Evolutionary conservation across 2,888 invertebrate species (phyloP).

Genomic region (Erynnis tages): DNA sequence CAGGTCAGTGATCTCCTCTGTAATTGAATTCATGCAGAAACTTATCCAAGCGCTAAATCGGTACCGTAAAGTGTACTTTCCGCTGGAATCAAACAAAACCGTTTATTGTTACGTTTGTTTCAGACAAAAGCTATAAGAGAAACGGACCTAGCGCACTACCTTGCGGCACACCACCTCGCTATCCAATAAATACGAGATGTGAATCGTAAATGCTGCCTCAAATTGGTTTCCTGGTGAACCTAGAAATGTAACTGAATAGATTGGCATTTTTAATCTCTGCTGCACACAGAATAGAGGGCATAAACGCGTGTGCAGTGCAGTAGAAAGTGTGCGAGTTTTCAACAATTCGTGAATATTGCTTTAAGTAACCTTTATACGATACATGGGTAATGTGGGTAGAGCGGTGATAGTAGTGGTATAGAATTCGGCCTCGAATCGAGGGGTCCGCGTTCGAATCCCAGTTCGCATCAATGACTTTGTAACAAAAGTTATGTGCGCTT

Average conservation of each 20-base stretch:
- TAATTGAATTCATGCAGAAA: conserved; percentile 69
- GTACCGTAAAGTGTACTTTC: conserved; percentile 54
- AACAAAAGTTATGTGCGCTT: too few species aligned
- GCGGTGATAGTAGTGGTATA: too few species aligned
- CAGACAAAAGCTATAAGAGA: conserved; percentile 40
- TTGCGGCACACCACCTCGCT: conserved; percentile 39
- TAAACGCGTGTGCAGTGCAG: conserved; percentile 22
- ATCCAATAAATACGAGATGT: conserved; percentile 39
- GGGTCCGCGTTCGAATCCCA: too few species aligned
- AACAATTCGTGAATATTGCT: conserved; percentile 26
- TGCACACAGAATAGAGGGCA: conserved; percentile 24
- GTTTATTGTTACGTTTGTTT: conserved; percentile 46
- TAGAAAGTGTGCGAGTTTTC: conserved; percentile 26
- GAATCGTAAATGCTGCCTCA: conserved; percentile 41
- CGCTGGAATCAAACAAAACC: conserved; percentile 42
- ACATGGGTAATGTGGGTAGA: conserved; percentile 27
- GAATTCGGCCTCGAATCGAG: too few species aligned
- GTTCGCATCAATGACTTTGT: too few species aligned
- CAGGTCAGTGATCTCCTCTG: conserved; percentile 47
- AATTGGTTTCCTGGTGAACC: conserved; percentile 37
- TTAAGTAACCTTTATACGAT: conserved; percentile 26
- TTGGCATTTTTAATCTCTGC: conserved; percentile 24
- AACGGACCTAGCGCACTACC: conserved; percentile 35
- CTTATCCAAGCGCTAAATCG: conserved; percentile 67
- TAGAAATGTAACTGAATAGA: conserved; percentile 29